Evolutionary conservation across 2,113 vertebrate genomes (phyloP).

Genomic region (Gallinago undulata): DNA sequence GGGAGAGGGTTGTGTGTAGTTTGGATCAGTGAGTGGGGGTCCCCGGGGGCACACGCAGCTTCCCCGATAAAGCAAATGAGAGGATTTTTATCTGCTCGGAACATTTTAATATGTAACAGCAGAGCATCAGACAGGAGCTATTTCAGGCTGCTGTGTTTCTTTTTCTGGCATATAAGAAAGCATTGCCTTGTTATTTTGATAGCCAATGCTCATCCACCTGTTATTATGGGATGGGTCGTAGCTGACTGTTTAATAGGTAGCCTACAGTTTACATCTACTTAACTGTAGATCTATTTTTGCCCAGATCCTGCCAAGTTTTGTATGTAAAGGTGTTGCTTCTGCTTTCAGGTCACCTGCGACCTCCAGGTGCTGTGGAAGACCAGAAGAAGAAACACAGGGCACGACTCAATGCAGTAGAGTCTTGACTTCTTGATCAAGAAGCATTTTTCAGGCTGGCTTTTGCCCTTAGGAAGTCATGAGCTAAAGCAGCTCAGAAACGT

Average conservation of each 20-base stretch:
- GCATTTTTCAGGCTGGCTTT: background rate
- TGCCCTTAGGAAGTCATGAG: background rate
- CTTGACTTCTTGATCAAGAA: background rate
- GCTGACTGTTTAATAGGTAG: background rate
- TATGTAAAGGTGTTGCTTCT: background rate
- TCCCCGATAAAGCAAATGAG: slow-evolving; percentile 14
- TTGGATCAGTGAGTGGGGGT: background rate
- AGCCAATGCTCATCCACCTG: background rate
- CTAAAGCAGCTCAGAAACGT: background rate
- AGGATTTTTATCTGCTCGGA: slow-evolving; percentile 5
- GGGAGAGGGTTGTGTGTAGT: background rate
- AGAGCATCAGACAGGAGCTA: slow-evolving; percentile 27
- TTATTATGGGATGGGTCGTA: background rate
- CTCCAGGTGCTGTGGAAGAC: background rate
- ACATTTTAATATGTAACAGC: slow-evolving; percentile 35
- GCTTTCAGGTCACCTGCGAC: background rate
- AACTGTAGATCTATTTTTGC: background rate
- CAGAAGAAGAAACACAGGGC: background rate
- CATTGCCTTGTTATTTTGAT: background rate
- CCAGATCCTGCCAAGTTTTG: background rate
- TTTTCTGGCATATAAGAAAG: slow-evolving; percentile 12
- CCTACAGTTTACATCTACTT: background rate
- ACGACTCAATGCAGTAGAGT: background rate
- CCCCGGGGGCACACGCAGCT: background rate
- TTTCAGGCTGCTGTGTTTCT: slow-evolving; percentile 18